Evolutionary conservation across 2,888 invertebrate genomes (phyloP).

Genomic region (Cantharis lateralis): DNA sequence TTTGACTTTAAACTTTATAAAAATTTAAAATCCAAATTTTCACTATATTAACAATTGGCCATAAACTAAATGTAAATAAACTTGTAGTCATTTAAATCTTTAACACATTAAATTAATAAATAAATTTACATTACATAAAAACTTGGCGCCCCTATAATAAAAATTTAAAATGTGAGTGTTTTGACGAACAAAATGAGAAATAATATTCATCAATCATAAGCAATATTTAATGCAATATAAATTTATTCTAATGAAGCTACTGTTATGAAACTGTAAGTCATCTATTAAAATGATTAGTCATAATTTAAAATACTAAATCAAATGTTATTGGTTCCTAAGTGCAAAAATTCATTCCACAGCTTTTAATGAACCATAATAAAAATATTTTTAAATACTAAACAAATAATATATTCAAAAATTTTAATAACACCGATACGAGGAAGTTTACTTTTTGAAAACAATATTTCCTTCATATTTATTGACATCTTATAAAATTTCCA

Average conservation of each 20-base stretch:
- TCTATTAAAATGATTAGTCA: conserved; percentile 3
- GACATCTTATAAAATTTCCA: background rate
- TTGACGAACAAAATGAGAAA: background rate
- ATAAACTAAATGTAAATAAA: background rate
- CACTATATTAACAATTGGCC: conserved; percentile 39
- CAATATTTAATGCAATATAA: background rate
- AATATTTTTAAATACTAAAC: background rate
- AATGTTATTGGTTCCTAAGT: background rate
- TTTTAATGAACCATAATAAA: background rate
- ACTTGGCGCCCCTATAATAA: conserved; percentile 2
- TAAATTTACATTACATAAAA: background rate
- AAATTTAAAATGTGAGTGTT: background rate
- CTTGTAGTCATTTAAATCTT: background rate
- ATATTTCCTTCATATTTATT: background rate
- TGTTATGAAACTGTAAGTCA: background rate
- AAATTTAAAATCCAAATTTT: conserved; percentile 39
- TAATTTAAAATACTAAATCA: background rate
- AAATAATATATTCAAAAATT: background rate
- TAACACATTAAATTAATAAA: background rate
- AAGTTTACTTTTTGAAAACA: background rate
- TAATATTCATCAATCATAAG: background rate
- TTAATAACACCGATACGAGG: background rate
- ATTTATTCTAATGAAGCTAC: background rate
- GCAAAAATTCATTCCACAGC: background rate
- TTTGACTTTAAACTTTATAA: background rate